Base-by-base conservation (phyloP, 2,797 vertebrate species). In the Alcedo atthis region DNA sequence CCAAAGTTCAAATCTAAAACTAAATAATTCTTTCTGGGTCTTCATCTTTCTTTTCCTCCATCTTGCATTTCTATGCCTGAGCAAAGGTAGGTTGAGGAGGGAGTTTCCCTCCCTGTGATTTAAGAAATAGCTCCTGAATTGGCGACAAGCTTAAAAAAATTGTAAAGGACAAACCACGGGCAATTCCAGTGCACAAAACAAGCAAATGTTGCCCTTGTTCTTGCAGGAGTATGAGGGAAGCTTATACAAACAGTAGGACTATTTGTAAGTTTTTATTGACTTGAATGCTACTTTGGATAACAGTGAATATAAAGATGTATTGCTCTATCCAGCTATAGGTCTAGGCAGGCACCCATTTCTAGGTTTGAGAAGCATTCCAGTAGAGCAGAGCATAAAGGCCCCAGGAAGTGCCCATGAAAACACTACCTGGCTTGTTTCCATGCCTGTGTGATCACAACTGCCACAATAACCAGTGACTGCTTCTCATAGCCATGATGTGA, bases 401-500 rank as follows among this genome's bases (percentile, higher is more conserved):
- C 14, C 19, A 15, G 62, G 68, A 74, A 80, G 71, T 13, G 19
- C 6, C 8, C 54, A 26, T 55, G 67, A 73, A 66, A 82, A 59
- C 43, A 33, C 17, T 58, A 21, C 33, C 59, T 6, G 12, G 28
- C 61, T 92, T 88, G 40, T 77, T 81, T 79, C 48, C 35, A 66
- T 18, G 40, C 21, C 74, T 84, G 16, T 43, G 43, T 49, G 24
- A 57, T 82, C 49, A 82, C 43, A 85, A 48, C 71, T 85, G 85
- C 43, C 70, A 82, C 82, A 84, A 87, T 66, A 85, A 77, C 84
- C 63, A 75, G 59, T 43, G 75, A 57, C 6, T 69, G 18, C 69
- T 93, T 71, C 81, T 93, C 3, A 1, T 63, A 78, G 43, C 57
- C 76, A 55, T 45, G n/a, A 80, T 51, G 80, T 45, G 85, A 80